Conservation (phyloP, 2,797 vertebrate species). For the Coreius guichenoti region DNA sequence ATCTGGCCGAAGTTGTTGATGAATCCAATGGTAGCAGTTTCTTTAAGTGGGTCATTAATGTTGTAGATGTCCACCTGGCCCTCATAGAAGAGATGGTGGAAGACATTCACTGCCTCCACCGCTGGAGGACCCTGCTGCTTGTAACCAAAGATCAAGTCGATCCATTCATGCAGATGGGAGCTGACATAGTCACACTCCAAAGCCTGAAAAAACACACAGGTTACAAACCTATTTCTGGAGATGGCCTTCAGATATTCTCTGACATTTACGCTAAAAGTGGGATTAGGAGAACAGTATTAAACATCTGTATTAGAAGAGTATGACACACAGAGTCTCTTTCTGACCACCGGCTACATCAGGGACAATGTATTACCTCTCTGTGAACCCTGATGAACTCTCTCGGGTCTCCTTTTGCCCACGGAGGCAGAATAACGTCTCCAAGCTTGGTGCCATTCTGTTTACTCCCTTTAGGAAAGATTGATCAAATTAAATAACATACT, state of each 20-base stretch:
- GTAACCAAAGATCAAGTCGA: slow-evolving; percentile 97
- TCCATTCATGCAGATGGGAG: slow-evolving; percentile 97
- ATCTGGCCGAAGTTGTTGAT: slow-evolving; percentile 99
- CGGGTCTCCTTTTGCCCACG: slow-evolving; percentile 97
- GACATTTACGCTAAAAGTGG: not conserved
- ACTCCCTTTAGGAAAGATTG: slow-evolving; percentile 77
- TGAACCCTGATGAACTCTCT: slow-evolving; percentile 98
- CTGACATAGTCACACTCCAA: slow-evolving; percentile 98
- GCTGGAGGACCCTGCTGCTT: slow-evolving; percentile 98
- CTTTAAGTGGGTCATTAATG: slow-evolving; percentile 98
- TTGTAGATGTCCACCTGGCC: slow-evolving; percentile 99
- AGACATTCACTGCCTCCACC: slow-evolving; percentile 96
- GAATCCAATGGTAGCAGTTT: slow-evolving; percentile 98
- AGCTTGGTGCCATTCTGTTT: slow-evolving; percentile 97
- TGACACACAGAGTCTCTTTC: not conserved
- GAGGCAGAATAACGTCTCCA: slow-evolving; percentile 92
- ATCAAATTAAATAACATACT: not conserved
- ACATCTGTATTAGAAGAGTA: not conserved
- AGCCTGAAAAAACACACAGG: slow-evolving; percentile 77
- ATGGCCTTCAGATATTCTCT: not conserved
- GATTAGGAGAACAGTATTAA: not conserved
- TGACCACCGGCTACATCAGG: not conserved
- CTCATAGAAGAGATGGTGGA: slow-evolving; percentile 99
- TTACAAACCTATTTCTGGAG: not conserved
- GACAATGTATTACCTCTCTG: slow-evolving; percentile 83